Percentiles rank a stretch among this genome's conserved stretches.
Conservation (phyloP, 2,888 invertebrate genomes). For the Calameuta idolon region DNA sequence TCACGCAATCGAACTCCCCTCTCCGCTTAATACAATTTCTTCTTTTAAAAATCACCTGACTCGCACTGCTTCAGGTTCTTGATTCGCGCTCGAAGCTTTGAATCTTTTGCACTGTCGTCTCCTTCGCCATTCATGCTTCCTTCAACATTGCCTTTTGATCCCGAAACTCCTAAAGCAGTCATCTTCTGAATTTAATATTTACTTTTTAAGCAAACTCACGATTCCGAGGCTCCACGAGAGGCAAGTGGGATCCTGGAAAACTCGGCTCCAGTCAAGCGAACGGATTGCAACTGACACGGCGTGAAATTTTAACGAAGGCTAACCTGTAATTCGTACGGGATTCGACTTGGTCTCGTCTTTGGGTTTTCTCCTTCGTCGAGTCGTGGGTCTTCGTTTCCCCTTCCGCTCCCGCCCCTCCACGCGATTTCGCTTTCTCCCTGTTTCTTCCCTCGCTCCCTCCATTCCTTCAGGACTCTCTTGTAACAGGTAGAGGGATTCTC, state of each 20-base stretch:
- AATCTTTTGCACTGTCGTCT: neutral
- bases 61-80: neutral
- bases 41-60: neutral
- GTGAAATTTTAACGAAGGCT: conserved; percentile 40
- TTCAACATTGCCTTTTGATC: neutral
- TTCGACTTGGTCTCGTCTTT: neutral
- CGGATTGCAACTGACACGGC: conserved; percentile 28
- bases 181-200: neutral
- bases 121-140: neutral
- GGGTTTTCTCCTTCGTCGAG: neutral
- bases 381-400: neutral
- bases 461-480: neutral
- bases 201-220: neutral
- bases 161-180: neutral
- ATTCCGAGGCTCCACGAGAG: neutral
- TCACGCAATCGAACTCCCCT: neutral
- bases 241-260: conserved; percentile 18
- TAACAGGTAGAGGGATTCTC: neutral
- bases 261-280: conserved; percentile 12
- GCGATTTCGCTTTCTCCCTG: neutral
- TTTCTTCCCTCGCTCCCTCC: neutral
- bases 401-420: no score
- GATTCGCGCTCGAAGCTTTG: neutral
- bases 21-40: neutral
- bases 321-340: conserved; percentile 6